Evolutionary conservation across 2,888 invertebrate genomes (phyloP), one percentile per base, ranked within the genome.

Genomic region (Tenthredo scrophulariae): DNA sequence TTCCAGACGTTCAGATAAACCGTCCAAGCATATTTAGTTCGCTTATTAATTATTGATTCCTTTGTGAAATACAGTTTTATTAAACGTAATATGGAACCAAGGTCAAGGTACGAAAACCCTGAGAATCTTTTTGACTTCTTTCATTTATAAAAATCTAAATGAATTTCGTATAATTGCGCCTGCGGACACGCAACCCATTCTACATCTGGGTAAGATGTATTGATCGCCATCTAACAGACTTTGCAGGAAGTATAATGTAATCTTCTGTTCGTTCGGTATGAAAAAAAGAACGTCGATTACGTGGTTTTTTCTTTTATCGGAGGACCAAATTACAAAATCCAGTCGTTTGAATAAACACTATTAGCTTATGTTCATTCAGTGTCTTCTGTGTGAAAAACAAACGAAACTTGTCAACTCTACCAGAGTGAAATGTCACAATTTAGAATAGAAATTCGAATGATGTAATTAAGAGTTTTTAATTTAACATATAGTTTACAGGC

Each of bases 1-100:
- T 67, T 83, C 83, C 83, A 83, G 67, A 83, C 83, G 70, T 83
- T 67, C 83, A 83, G 83, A 83, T 83, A 83, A 70, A 40, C 83
- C 83, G 83, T 83, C 83, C 83, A 83, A 70, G 62, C 83, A 29
- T 67, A 40, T 62, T 80, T 58, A 22, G 58, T 62, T 80, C 40
- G 77, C 50, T 29, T 77, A 54, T 50, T 50, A 33, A 77, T 77
- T 26, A 77, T 77, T 77, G 54, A 9, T 29, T 80, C 3, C 15
- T 13, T 80, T 37, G 37, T 33, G 22, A 40, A 40, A 62, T 80
- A 62, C 62, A 80, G 40, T 80, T 80, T 43, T 43, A 74, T 74
- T 43, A 74, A 74, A 74, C n/a, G 22, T 74, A 74, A 43, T 13
- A 74, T 22, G 43, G 43, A 43, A 43, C 4, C 43, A 26, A 40